Conservation (phyloP, 2,797 vertebrate species). For the Australoheros facetus region DNA sequence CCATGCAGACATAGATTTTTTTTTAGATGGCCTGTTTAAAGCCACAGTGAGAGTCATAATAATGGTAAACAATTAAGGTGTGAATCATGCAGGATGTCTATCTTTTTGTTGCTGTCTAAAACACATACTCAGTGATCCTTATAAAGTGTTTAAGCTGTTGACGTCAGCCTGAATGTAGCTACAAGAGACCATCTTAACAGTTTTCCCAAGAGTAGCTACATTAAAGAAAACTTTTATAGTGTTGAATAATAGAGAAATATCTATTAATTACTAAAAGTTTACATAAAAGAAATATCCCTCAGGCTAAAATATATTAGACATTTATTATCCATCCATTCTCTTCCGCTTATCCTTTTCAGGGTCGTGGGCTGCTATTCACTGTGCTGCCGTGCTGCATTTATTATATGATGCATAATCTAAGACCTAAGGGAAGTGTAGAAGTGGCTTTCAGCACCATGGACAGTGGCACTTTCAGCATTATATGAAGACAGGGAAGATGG, state of each 20-base stretch:
- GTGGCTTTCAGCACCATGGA: constrained; percentile 42
- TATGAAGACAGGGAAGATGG: background rate
- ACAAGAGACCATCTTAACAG: background rate
- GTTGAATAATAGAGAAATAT: background rate
- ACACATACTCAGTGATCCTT: background rate
- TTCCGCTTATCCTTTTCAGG: no score
- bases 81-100: constrained; percentile 13
- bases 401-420: background rate
- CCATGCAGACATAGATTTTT: constrained; percentile 46
- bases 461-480: background rate
- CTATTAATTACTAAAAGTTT: background rate
- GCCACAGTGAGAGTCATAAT: constrained; percentile 41
- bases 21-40: background rate
- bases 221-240: background rate
- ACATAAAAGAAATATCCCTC: background rate
- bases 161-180: constrained; percentile 4
- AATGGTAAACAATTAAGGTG: constrained; percentile 59
- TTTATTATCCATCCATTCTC: background rate
- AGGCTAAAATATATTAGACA: background rate
- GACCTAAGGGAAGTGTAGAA: background rate
- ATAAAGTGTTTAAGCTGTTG: constrained; percentile 9
- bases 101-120: constrained; percentile 3
- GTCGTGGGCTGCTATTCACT: no score
- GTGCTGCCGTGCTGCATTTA: background rate
- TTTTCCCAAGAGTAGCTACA: background rate